Evolutionary conservation across 2,797 vertebrate genomes (phyloP), one percentile per base, ranked within the genome.

Genomic region (Peromyscus attwateri): DNA sequence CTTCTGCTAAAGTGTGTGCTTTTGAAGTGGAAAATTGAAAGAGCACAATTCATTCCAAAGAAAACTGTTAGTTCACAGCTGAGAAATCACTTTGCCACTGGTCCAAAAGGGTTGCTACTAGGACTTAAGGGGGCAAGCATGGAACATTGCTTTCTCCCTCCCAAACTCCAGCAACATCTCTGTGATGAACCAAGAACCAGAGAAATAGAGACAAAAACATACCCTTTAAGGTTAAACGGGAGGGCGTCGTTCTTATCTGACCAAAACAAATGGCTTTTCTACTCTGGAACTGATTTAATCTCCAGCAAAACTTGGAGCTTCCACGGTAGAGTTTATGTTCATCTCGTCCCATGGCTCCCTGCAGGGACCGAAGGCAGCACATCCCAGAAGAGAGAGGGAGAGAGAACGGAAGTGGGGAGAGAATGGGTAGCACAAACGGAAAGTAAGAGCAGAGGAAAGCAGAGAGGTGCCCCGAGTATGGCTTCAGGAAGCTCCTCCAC

Each of bases 11-110:
- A 96, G 81, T 84, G 37, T 87, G 95, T 97, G 97, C 94, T 97
- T 98, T 97, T 98, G 97, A 98, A 97, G 97, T 98, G 96, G 96
- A 97, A 98, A 98, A 97, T 97, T 97, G 97, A 97, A 97, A 97
- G 93, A 7, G 3, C 84, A 68, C n/a, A n/a, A 97, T 96, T 98
- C 96, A 98, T 97, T 97, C 90, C 46, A 97, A 97, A 94, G 98
- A 96, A 97, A 97, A 93, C 93, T 85, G 89, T 97, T 97, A 80
- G 93, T 96, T 97, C 96, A 97, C 96, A 97, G 96, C 88, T 95
- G 97, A 98, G 94, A 96, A 97, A 97, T 97, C 92, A 95, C 95
- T 95, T 46, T 80, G 57, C 90, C 89, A 70, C 85, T 96, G 94
- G 93, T 94, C 97, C 91, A 92, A 95, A 97, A 90, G 83, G 31